Percentiles rank a stretch among this genome's conserved stretches.
phyloP scores from a whole-genome alignment of 2,113 vertebrate species.

The Boleophthalmus pectinirostris region DNA sequence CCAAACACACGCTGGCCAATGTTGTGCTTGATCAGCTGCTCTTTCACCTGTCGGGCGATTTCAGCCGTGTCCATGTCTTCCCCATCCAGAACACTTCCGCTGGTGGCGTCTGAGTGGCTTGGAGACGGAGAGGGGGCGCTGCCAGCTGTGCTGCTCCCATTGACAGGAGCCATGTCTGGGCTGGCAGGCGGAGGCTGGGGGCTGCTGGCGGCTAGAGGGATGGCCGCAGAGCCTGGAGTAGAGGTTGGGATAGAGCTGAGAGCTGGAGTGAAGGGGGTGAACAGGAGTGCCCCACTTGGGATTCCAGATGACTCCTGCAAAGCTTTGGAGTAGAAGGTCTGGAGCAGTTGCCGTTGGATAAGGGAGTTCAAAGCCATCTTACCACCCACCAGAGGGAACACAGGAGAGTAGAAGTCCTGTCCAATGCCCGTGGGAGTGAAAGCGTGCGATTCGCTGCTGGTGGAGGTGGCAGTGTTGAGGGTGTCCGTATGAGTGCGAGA shows the following conservation, averaged over 20 bases:
- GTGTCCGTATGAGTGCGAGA: conserved; percentile 65
- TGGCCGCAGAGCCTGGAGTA: conserved; percentile 85
- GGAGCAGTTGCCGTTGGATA: conserved; percentile 96
- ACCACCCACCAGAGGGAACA: conserved; percentile 93
- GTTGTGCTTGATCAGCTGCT: conserved; percentile 98
- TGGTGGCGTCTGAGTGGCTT: conserved; percentile 88
- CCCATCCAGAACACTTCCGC: conserved; percentile 84
- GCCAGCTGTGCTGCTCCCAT: conserved; percentile 84
- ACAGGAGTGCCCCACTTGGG: conserved; percentile 88
- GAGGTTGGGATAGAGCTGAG: conserved; percentile 74
- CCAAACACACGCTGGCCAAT: conserved; percentile 96
- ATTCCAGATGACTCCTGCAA: conserved; percentile 86
- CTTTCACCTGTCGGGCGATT: conserved; percentile 96
- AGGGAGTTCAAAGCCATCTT: conserved; percentile 98
- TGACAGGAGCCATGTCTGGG: conserved; percentile 83
- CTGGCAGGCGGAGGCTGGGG: conserved; percentile 79
- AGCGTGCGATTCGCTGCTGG: conserved; percentile 91
- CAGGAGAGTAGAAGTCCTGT: conserved; percentile 95
- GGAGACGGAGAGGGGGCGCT: conserved; percentile 86
- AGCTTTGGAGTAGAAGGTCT: conserved; percentile 98
- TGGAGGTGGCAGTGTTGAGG: conserved; percentile 81
- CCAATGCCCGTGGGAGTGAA: conserved; percentile 95
- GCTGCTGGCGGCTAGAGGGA: conserved; percentile 92
- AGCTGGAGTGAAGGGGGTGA: conserved; percentile 79
- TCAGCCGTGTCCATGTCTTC: conserved; percentile 97